Conservation (phyloP, 2,113 vertebrate species). For the Romanogobio albipinnatus region DNA sequence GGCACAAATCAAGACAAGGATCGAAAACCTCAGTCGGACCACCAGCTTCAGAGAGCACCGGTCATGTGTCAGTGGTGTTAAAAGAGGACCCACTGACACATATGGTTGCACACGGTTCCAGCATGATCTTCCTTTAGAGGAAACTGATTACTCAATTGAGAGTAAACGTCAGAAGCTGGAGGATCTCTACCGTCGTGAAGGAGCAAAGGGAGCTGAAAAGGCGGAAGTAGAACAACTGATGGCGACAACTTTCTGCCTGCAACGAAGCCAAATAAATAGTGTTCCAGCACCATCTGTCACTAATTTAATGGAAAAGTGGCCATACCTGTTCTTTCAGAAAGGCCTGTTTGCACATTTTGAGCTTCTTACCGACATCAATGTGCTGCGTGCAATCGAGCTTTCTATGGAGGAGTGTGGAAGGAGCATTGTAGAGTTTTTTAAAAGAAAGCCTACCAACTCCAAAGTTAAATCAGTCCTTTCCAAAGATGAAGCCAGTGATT, state of each 20-base stretch:
- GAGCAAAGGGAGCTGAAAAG: background rate
- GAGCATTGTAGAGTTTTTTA: background rate
- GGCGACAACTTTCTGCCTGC: background rate
- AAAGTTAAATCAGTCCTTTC: background rate
- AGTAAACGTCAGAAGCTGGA: too few relatives aligned
- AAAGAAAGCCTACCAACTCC: background rate
- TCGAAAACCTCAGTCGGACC: background rate
- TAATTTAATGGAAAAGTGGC: background rate
- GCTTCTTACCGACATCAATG: background rate
- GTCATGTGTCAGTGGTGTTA: background rate
- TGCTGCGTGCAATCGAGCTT: background rate
- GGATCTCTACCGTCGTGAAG: background rate
- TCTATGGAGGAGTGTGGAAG: background rate
- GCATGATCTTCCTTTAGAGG: too few relatives aligned
- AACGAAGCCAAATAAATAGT: background rate
- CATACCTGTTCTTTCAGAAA: background rate
- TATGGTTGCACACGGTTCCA: background rate
- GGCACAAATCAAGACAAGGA: background rate
- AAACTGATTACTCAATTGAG: background rate
- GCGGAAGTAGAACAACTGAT: background rate
- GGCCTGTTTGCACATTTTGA: too few relatives aligned
- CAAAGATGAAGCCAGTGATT: too few relatives aligned
- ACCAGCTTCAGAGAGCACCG: conserved; percentile 16
- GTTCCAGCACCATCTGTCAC: background rate
- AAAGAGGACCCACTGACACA: background rate